phyloP scores from a whole-genome alignment of 2,797 vertebrate species.

The Hydrolagus colliei region DNA sequence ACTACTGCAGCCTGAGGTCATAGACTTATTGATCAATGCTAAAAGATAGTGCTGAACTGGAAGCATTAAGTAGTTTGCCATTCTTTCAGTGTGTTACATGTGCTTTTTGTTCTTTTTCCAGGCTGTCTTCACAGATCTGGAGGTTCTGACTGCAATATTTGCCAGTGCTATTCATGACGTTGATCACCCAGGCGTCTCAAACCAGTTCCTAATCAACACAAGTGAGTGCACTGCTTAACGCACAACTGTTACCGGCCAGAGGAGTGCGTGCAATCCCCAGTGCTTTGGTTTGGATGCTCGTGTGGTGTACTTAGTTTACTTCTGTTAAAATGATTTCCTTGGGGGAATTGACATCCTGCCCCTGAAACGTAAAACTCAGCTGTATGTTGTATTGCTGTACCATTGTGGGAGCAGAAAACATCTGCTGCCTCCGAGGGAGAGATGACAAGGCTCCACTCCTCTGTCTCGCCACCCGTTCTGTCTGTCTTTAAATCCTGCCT shows the following conservation, averaged over 20 bases:
- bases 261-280: no score
- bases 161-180: slow-evolving; percentile 97
- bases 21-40: neutral
- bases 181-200: slow-evolving; percentile 95
- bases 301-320: neutral
- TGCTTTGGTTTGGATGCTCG: neutral
- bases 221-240: slow-evolving; percentile 64
- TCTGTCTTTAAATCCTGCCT: neutral
- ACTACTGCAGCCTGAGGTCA: neutral
- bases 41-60: neutral
- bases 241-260: neutral
- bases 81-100: neutral
- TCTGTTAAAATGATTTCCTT: neutral
- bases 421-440: no score
- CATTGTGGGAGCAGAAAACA: no score
- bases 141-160: slow-evolving; percentile 97
- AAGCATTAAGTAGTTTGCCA: neutral
- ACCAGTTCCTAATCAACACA: slow-evolving; percentile 98
- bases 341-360: neutral
- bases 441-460: neutral
- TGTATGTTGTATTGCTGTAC: neutral
- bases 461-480: neutral
- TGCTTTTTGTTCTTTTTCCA: slow-evolving; percentile 44
- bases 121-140: slow-evolving; percentile 96
- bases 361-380: neutral